phyloP scores from a whole-genome alignment of 2,888 invertebrate genomes.

The Amphipoea lucens region DNA sequence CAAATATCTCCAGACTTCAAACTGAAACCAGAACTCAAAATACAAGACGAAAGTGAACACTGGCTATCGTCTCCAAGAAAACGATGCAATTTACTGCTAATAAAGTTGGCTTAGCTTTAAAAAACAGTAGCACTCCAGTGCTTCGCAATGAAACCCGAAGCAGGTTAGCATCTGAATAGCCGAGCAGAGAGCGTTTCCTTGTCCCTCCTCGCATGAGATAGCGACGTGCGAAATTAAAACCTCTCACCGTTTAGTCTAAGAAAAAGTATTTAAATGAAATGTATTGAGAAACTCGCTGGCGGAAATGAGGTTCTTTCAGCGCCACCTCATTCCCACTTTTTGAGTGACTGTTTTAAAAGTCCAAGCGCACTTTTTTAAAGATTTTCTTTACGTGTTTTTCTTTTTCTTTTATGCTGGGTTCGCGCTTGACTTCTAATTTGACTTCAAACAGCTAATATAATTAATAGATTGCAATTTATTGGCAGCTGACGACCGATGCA shows the following conservation, averaged over 20 bases:
- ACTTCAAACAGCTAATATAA: conserved; percentile 43
- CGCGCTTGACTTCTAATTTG: conserved; percentile 51
- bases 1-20: not conserved
- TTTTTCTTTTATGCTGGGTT: conserved; percentile 56
- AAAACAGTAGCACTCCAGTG: conserved; percentile 45
- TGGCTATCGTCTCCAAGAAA: conserved; percentile 14
- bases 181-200: conserved; percentile 78
- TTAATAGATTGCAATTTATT: conserved; percentile 39
- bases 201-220: conserved; percentile 81
- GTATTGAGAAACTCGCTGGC: conserved; percentile 87
- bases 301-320: conserved; percentile 89
- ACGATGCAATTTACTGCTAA: conserved; percentile 36
- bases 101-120: conserved; percentile 47
- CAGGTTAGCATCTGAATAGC: conserved; percentile 64
- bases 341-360: conserved; percentile 84
- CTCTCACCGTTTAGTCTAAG: conserved; percentile 80
- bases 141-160: conserved; percentile 61
- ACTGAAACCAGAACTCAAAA: not conserved
- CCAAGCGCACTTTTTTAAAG: conserved; percentile 74
- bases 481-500: not conserved
- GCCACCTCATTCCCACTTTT: conserved; percentile 80
- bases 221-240: conserved; percentile 86
- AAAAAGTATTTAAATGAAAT: conserved; percentile 89
- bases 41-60: not conserved
- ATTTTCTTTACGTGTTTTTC: conserved; percentile 68